Base-by-base conservation (phyloP, 35 echinoderm and acorn worm species). In the Amphiura filiformis region DNA sequence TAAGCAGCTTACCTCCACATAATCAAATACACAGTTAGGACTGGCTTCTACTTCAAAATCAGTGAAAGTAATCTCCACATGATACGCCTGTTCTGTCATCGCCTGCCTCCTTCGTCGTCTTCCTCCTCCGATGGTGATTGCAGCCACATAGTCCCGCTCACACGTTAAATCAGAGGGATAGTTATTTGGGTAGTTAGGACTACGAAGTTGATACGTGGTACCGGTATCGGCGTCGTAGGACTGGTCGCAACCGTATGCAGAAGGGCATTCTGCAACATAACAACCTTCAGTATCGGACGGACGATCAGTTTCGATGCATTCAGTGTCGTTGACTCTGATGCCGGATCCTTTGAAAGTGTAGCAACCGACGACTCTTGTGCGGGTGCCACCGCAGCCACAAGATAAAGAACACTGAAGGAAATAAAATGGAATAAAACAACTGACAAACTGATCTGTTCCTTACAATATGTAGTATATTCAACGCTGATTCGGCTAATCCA, bases 81-180 rank as follows among this genome's bases (percentile, higher is more conserved):
- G 82, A 41, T 83, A 83, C n/a, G 20, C 38, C 30, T 31, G 42
- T 23, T 56, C 0, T 28, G 7, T 26, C n/a, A 39, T 39, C 40
- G 30, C 13, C n/a, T 85, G 32, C 20, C 83, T 12, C 17, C 35
- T 61, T 26, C 83, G 26, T 34, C 26, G 26, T 18, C 1, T 1
- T 2, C 34, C 38, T 32, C 41, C 37, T 0, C 35, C 41, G 32
- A 36, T 22, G 40, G 31, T 36, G 39, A 57, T 78, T 20, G 83
- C n/a, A 22, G 94, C 84, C 0, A 32, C 78, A 26, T 87, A 84
- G 2, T 83, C 37, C 20, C 42, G 81, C 13, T 36, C 33, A 41
- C 94, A 97, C 2, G 83, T 80, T n/a, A 90, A 49, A 39, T 97
- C 94, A 49, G 32, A 52, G 0, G 94, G 94, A 75, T 97, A 97